Evolutionary conservation across 1,140 invertebrate genomes (phyloP).

Genomic region (Ctenoplectra terminalis): DNA sequence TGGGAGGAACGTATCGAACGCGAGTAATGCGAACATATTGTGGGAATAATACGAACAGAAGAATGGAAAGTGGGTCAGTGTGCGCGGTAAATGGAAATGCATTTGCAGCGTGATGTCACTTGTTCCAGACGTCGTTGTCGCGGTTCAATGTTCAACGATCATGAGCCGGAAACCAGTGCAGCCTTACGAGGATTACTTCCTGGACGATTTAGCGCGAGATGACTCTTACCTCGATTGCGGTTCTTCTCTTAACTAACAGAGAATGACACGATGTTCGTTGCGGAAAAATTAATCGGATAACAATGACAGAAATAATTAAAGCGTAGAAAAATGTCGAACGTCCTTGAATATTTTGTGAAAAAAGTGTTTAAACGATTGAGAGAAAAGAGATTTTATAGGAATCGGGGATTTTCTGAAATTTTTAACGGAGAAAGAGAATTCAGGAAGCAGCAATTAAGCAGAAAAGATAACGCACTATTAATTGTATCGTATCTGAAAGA

Average conservation of each 20-base stretch:
- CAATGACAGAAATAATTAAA: neutral
- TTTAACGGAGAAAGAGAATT: neutral
- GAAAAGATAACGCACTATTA: constrained; percentile 23
- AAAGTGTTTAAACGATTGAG: neutral
- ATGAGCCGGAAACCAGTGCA: neutral
- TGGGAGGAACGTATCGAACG: constrained; percentile 40
- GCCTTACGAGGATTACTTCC: constrained; percentile 15
- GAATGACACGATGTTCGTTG: neutral
- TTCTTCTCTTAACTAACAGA: constrained; percentile 6
- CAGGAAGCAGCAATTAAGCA: neutral
- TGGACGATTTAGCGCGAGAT: neutral
- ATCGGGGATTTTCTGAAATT: neutral
- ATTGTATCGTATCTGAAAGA: neutral
- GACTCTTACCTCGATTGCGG: neutral
- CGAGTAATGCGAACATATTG: constrained; percentile 43
- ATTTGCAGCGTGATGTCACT: constrained; percentile 44
- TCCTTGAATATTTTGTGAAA: neutral
- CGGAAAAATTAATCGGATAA: neutral
- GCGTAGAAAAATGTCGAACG: neutral
- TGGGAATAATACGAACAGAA: constrained; percentile 38
- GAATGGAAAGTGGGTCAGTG: constrained; percentile 23
- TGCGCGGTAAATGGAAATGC: constrained; percentile 43
- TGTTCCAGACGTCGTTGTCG: constrained; percentile 11
- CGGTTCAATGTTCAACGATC: constrained; percentile 32
- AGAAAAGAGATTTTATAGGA: neutral